Evolutionary conservation across 1,140 invertebrate species (phyloP).

Genomic region (Drosophila cardini): DNA sequence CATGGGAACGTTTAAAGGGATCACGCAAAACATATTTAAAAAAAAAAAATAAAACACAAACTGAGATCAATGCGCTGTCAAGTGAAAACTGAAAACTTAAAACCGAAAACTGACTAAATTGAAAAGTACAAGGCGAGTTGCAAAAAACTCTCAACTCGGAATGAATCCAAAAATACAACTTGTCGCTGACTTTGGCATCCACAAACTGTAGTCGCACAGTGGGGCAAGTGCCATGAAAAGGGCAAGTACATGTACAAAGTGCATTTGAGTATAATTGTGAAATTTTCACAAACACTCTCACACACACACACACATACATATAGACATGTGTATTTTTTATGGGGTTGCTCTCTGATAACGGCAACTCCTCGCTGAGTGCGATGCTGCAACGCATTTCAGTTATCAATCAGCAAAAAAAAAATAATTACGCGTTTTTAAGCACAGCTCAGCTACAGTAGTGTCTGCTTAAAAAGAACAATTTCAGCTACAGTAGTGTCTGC

Average conservation of each 20-base stretch:
- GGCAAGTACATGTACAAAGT: not conserved
- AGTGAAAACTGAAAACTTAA: not conserved
- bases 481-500: no score
- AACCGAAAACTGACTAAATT: conserved; percentile 33
- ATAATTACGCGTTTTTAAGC: conserved; percentile 18
- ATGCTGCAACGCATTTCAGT: conserved; percentile 15
- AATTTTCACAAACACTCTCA: not conserved
- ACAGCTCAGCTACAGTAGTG: no score
- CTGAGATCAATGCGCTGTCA: conserved; percentile 31
- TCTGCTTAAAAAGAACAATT: no score
- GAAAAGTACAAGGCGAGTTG: conserved; percentile 23
- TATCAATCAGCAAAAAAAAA: conserved; percentile 11
- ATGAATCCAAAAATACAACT: conserved; percentile 42
- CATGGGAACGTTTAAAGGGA: conserved; percentile 28
- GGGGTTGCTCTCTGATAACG: conserved; percentile 1
- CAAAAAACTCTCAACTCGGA: conserved; percentile 24
- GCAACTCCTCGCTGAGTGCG: not conserved
- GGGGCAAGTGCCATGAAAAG: conserved; percentile 13
- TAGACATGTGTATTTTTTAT: not conserved
- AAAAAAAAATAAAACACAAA: no score
- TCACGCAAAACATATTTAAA: no score
- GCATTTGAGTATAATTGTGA: not conserved
- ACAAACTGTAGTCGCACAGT: conserved; percentile 26
- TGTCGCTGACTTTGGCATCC: conserved; percentile 15
- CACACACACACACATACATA: no score